phyloP scores from a whole-genome alignment of 2,888 invertebrate genomes.

The Panorpa germanica region DNA sequence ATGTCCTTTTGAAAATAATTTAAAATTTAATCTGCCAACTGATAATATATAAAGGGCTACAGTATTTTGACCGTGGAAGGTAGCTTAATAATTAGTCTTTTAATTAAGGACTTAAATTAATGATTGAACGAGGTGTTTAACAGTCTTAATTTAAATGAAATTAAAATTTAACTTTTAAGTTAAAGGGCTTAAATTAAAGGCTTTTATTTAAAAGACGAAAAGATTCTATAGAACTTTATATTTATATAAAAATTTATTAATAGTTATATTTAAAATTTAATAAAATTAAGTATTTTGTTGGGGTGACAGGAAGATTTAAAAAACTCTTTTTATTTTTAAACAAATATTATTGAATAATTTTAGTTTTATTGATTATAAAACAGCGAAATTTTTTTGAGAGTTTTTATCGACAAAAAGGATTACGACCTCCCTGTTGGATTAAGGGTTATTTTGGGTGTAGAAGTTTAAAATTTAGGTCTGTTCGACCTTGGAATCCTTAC shows the following conservation, averaged over 20 bases:
- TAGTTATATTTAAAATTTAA: constrained; percentile 21
- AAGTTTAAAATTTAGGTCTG: constrained; percentile 50
- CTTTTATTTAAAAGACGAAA: constrained; percentile 49
- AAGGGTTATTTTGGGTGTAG: constrained; percentile 46
- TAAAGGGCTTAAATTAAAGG: constrained; percentile 51
- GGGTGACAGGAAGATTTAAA: constrained; percentile 40
- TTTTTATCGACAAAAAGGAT: constrained; percentile 51
- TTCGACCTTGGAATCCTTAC: constrained; percentile 70
- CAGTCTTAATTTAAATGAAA: constrained; percentile 34
- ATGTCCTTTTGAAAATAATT: constrained; percentile 43
- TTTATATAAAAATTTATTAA: constrained; percentile 21
- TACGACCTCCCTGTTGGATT: constrained; percentile 85
- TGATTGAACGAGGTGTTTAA: constrained; percentile 42
- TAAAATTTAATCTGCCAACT: constrained; percentile 56
- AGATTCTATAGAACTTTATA: constrained; percentile 61
- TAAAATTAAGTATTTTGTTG: constrained; percentile 32
- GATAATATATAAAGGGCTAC: constrained; percentile 56
- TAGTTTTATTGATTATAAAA: constrained; percentile 42
- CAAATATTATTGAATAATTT: constrained; percentile 27
- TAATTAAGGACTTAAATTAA: constrained; percentile 67
- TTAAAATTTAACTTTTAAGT: constrained; percentile 36
- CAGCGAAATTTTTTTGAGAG: constrained; percentile 64
- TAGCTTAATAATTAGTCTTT: constrained; percentile 66
- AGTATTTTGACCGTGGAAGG: constrained; percentile 62
- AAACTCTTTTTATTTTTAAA: constrained; percentile 30